Conservation (phyloP, 2,797 vertebrate genomes). For the Nasua narica region DNA sequence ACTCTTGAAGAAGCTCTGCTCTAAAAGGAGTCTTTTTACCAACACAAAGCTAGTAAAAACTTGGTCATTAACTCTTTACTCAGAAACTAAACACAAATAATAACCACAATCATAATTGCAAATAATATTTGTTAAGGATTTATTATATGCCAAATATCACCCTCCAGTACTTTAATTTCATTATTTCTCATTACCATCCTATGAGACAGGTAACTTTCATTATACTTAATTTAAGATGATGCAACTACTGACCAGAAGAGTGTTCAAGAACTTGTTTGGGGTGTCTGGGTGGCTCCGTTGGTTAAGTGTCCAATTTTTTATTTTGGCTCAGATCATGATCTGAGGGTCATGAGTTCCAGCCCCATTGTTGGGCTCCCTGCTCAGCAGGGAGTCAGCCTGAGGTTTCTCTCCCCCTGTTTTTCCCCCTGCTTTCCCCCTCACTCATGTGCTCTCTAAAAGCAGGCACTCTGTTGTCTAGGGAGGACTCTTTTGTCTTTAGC, state of each 20-base stretch:
- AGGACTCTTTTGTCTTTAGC: not conserved
- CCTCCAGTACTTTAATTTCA: not conserved
- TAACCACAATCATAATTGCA: not conserved
- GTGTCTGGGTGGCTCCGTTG: too few species aligned
- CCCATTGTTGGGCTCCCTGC: too few species aligned
- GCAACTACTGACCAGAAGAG: not conserved
- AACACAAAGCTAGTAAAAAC: not conserved
- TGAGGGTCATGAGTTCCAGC: too few species aligned
- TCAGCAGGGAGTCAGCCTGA: too few species aligned
- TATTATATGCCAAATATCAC: not conserved
- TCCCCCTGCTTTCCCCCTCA: too few species aligned
- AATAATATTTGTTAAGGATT: not conserved
- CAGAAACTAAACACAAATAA: not conserved
- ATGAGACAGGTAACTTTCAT: not conserved
- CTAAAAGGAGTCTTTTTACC: not conserved
- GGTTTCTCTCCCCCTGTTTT: too few species aligned
- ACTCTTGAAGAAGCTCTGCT: not conserved
- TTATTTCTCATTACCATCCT: not conserved
- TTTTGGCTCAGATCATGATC: too few species aligned
- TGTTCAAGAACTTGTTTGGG: not conserved
- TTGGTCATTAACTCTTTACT: not conserved
- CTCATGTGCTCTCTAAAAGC: too few species aligned
- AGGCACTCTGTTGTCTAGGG: not conserved
- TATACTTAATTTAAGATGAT: not conserved
- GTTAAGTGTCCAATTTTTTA: too few species aligned